These are phyloP conservation scores for Theodoxus fluviatilis DNA, from an alignment of 2,888 invertebrate genomes.

Conservation along the genomic window DNA sequence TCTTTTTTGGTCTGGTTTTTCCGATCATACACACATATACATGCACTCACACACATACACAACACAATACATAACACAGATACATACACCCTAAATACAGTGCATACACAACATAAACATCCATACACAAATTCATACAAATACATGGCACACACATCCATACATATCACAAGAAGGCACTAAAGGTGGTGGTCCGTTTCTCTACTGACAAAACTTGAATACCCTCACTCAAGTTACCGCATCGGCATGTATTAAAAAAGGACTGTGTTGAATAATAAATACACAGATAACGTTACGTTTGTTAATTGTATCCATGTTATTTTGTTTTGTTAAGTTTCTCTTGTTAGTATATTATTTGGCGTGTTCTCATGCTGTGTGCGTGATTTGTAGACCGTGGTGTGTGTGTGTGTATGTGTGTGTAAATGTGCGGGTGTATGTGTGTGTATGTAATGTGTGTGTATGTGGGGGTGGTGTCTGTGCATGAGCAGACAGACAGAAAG, in stretches of 20 bases:
- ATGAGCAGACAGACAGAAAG: conserved; percentile 1
- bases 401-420: not conserved
- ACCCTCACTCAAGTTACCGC: no score
- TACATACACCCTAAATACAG: not conserved
- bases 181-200: no score
- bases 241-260: no score
- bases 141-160: conserved; percentile 1
- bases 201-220: no score
- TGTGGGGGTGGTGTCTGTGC: not conserved
- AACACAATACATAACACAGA: not conserved
- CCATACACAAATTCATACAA: not conserved
- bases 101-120: not conserved
- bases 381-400: no score
- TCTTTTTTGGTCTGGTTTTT: no score
- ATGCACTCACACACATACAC: not conserved
- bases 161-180: conserved; percentile 14
- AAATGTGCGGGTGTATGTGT: not conserved
- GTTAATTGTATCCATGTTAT: no score
- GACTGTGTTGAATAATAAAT: no score
- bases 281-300: no score
- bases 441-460: not conserved
- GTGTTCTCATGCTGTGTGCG: no score
- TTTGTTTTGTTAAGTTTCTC: no score
- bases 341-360: no score
- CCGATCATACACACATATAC: not conserved